Percentiles rank a stretch among this genome's conserved stretches.
phyloP scores from a whole-genome alignment of 1,140 invertebrate genomes.

The Trichomalopsis sarcophagae region DNA sequence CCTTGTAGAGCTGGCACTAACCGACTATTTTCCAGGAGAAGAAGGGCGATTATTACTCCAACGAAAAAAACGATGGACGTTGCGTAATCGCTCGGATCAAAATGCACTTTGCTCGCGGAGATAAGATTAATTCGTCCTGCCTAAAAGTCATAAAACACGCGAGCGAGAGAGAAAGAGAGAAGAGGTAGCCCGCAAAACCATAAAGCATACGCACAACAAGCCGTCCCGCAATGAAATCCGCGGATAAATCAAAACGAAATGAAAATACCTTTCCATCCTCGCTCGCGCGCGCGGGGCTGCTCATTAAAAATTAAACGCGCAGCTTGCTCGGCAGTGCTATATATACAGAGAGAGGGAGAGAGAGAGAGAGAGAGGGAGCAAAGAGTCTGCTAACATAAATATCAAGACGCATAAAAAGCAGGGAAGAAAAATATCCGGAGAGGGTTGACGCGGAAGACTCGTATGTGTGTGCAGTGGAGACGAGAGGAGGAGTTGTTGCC shows the following conservation, averaged over 20 bases:
- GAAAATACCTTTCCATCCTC: not conserved
- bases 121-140: no score
- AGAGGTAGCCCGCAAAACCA: no score
- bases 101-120: no score
- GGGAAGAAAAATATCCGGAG: not conserved
- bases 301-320: not conserved
- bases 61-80: not conserved
- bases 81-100: no score
- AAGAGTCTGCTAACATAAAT: not conserved
- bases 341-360: not conserved
- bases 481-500: not conserved
- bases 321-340: not conserved
- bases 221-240: not conserved
- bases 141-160: no score
- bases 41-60: not conserved
- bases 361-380: no score
- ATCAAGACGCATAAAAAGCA: not conserved
- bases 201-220: not conserved
- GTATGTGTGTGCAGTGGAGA: not conserved
- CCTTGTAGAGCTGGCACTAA: not conserved
- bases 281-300: no score
- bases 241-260: not conserved
- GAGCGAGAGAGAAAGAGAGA: no score
- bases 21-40: not conserved
- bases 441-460: not conserved